These are phyloP conservation scores for Gymnocephalus cernua DNA, from an alignment of 2,113 vertebrate species.

Conservation along the genomic window DNA sequence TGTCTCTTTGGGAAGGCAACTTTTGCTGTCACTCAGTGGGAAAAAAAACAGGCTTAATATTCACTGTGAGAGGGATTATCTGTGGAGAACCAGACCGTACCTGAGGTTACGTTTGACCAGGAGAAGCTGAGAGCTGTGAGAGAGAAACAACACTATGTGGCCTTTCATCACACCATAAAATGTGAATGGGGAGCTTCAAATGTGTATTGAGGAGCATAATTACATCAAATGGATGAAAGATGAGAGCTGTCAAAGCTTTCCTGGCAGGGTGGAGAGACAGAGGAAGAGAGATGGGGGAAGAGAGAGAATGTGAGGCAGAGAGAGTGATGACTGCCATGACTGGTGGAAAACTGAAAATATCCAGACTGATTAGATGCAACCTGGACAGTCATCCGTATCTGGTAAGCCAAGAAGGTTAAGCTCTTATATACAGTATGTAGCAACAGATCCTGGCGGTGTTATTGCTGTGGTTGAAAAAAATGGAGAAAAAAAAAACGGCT, in stretches of 20 bases:
- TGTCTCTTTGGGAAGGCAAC: no score
- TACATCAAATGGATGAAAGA: conserved; percentile 66
- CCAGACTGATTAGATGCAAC: neutral
- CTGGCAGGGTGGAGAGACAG: conserved; percentile 57
- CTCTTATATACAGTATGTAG: neutral
- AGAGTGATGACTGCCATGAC: conserved; percentile 39
- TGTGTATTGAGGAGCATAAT: conserved; percentile 50
- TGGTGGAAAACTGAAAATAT: conserved; percentile 49
- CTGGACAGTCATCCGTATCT: conserved; percentile 12
- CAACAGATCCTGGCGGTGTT: neutral
- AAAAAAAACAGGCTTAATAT: no score
- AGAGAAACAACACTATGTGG: conserved; percentile 5
- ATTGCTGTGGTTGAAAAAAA: neutral
- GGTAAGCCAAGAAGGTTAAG: neutral
- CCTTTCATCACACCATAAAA: conserved; percentile 50
- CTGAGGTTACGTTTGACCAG: conserved; percentile 8
- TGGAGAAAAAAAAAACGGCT: no score
- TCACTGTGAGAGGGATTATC: neutral
- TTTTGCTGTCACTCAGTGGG: no score
- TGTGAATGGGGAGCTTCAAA: conserved; percentile 63
- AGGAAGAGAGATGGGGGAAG: conserved; percentile 17
- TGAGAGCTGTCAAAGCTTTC: conserved; percentile 67
- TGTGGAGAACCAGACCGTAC: neutral
- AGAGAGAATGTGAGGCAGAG: conserved; percentile 14
- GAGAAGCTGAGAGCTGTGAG: conserved; percentile 19